Evolutionary conservation across 2,888 invertebrate genomes (phyloP).

Genomic region (Aspidiotus rigidus): DNA sequence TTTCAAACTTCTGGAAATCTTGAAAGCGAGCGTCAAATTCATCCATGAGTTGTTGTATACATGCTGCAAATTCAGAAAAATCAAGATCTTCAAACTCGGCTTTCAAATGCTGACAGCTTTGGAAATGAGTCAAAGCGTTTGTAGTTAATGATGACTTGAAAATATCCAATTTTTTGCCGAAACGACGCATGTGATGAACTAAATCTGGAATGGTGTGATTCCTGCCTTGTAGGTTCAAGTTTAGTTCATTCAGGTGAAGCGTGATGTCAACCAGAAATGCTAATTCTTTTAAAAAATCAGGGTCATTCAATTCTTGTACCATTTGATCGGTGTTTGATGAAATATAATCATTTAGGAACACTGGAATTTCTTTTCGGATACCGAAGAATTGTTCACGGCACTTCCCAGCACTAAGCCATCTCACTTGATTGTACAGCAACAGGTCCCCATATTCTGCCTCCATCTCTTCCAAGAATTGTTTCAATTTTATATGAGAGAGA

Average conservation of each 20-base stretch:
- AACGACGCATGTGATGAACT: conserved; percentile 15
- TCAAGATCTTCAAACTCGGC: conserved; percentile 16
- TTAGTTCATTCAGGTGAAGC: conserved; percentile 20
- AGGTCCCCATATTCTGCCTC: conserved; percentile 35
- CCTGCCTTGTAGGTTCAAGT: conserved; percentile 26
- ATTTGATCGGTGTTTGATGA: conserved; percentile 26
- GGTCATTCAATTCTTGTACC: conserved; percentile 17
- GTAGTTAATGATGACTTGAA: conserved; percentile 18
- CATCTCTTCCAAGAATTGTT: conserved; percentile 35
- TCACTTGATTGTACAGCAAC: conserved; percentile 36
- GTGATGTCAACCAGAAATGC: conserved; percentile 20
- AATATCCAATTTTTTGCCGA: conserved; percentile 25
- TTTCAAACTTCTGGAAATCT: conserved; percentile 26
- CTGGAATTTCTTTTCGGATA: conserved; percentile 33
- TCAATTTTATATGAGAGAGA: conserved; percentile 33
- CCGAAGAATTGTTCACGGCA: conserved; percentile 35
- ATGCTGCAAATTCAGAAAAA: conserved; percentile 20
- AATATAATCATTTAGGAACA: conserved; percentile 7
- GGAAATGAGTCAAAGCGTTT: conserved; percentile 21
- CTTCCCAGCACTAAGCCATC: conserved; percentile 37
- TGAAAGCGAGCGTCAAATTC: conserved; percentile 24
- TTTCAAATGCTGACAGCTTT: conserved; percentile 18
- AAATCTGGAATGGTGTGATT: conserved; percentile 23
- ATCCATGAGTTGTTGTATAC: conserved; percentile 21
- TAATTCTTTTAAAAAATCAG: conserved; percentile 20